Evolutionary conservation across 2,113 vertebrate species (phyloP), one percentile per base, ranked within the genome.

Genomic region (Hypanus sabinus): DNA sequence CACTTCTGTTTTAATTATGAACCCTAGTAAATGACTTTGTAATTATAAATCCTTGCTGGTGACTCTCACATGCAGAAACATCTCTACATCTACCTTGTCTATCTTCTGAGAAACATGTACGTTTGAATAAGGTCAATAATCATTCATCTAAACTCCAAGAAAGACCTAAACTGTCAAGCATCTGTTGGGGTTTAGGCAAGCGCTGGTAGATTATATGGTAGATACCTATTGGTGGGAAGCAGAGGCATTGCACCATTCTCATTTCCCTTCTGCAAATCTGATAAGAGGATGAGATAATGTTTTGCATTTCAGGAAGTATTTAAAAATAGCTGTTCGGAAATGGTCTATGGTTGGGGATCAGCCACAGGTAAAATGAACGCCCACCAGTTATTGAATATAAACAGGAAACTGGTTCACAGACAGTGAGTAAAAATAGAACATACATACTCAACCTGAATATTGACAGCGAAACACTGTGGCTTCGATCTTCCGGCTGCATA

Each of bases 391-490:
- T 65, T 90, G 90, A 93, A 65, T 93, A 46, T 70, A 93, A 93
- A 93, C 91, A 93, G 91, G 91, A 93, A 93, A 93, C 91, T 93
- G 70, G 68, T 93, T 93, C 68, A 46, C 91, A 93, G 91, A 93
- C 91, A 75, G 91, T 71, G 68, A 46, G 65, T 75, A 93, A 93
- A 93, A 93, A 93, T 93, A 93, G 91, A 73, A 46, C 27, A 30
- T 33, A 93, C 70, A 93, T 27, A 73, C 38, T 93, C 91, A 73
- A 70, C 91, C 46, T 73, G 91, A 93, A 75, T 73, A 73, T 22
- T 75, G 91, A 73, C 36, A 38, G n/a, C 22, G 68, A 93, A 93
- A 93, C 70, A 75, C 36, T 75, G 91, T 93, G 91, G 91, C 38
- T 71, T 71, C 22, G 20, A 71, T 22, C 65, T 93, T 93, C 91